Evolutionary conservation across 2,888 invertebrate species (phyloP).

Genomic region (Allolobophora icterica): DNA sequence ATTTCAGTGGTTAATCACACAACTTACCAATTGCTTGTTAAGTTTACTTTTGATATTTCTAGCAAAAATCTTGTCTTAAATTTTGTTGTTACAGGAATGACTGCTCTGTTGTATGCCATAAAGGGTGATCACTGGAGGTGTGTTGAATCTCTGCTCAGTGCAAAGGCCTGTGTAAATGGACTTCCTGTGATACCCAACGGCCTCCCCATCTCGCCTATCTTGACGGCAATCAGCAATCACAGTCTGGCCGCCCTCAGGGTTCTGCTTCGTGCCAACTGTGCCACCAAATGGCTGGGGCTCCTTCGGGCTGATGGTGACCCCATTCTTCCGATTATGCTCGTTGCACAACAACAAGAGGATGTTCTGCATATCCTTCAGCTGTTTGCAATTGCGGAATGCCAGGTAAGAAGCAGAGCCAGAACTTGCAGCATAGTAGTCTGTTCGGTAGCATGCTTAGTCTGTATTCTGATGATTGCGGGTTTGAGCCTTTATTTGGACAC

Average conservation of each 20-base stretch:
- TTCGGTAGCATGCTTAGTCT: not conserved
- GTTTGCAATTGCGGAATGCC: constrained; percentile 23
- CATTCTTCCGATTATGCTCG: not conserved
- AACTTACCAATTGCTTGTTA: too few relatives aligned
- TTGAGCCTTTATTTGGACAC: not conserved
- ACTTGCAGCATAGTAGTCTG: not conserved
- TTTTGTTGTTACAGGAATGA: constrained; percentile 43
- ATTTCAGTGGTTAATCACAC: not conserved
- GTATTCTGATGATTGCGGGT: not conserved
- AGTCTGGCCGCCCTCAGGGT: not conserved
- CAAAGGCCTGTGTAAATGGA: constrained; percentile 37
- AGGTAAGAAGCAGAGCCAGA: not conserved
- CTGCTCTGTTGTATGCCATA: constrained; percentile 53
- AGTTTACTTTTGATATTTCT: not conserved
- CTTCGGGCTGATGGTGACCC: not conserved
- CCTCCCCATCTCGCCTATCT: not conserved
- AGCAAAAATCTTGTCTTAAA: too few relatives aligned
- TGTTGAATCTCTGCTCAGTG: constrained; percentile 29
- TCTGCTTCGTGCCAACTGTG: constrained; percentile 24
- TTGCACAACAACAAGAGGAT: not conserved
- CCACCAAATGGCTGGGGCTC: not conserved
- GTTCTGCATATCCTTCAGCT: not conserved
- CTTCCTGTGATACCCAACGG: not conserved
- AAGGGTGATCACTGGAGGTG: constrained; percentile 35
- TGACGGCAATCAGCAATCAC: constrained; percentile 1